phyloP scores from a whole-genome alignment of 2,888 invertebrate species.

The Acleris literana region DNA sequence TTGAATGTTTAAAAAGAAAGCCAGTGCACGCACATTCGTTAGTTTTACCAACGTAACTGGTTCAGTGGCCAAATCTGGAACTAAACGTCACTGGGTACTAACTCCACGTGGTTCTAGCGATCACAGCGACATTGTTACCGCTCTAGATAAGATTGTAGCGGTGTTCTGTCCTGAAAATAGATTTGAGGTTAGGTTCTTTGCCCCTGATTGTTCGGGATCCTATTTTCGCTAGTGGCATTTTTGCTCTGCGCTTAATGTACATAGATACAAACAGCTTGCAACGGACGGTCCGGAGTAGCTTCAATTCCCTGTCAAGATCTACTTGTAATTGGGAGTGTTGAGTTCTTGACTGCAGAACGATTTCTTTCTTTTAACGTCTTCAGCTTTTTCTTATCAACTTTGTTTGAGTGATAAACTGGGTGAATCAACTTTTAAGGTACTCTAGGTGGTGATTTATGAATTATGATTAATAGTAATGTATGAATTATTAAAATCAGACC shows the following conservation, averaged over 20 bases:
- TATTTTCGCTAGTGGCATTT: slow-evolving; percentile 23
- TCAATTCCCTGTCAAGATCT: too few relatives aligned
- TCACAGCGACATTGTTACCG: slow-evolving; percentile 12
- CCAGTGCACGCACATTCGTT: slow-evolving; percentile 4
- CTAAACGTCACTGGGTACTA: slow-evolving; percentile 1
- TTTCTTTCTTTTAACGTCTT: too few relatives aligned
- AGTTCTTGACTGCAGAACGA: too few relatives aligned
- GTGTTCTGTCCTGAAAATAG: slow-evolving; percentile 23
- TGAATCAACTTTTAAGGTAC: too few relatives aligned
- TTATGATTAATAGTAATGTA: too few relatives aligned
- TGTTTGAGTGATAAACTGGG: too few relatives aligned
- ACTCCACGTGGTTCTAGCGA: not conserved
- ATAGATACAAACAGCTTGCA: too few relatives aligned
- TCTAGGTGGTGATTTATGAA: too few relatives aligned
- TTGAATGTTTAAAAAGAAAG: slow-evolving; percentile 44
- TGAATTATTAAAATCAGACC: too few relatives aligned
- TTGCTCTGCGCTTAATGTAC: not conserved
- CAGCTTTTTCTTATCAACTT: too few relatives aligned
- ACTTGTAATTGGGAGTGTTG: too few relatives aligned
- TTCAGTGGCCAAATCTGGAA: slow-evolving; percentile 18
- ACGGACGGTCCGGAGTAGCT: too few relatives aligned
- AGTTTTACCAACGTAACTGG: not conserved
- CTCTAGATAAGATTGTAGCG: slow-evolving; percentile 3
- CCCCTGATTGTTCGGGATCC: slow-evolving; percentile 31
- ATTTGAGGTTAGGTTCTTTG: slow-evolving; percentile 35